These are phyloP conservation scores for Sepioteuthis lessoniana DNA, from an alignment of 2,888 invertebrate genomes.

Conservation along the genomic window DNA sequence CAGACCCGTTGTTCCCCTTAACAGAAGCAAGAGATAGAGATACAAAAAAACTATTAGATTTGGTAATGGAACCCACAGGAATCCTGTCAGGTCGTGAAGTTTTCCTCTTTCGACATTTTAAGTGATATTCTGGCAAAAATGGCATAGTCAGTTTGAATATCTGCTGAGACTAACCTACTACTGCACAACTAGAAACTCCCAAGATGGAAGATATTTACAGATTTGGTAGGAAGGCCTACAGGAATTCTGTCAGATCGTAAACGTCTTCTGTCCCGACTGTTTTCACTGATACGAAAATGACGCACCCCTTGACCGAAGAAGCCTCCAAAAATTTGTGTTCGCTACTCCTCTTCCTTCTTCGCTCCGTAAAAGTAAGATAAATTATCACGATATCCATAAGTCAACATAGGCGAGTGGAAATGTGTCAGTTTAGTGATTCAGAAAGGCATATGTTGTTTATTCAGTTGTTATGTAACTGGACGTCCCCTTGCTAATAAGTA, in stretches of 20 bases:
- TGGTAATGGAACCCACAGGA: too few species aligned
- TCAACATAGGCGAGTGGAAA: slow-evolving; percentile 12
- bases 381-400: slow-evolving; percentile 12
- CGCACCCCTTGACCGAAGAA: slow-evolving; percentile 33
- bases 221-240: neutral
- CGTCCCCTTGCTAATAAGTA: slow-evolving; percentile 33
- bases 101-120: too few species aligned
- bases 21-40: too few species aligned
- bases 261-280: neutral
- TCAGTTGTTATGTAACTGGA: slow-evolving; percentile 10
- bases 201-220: neutral
- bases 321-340: neutral
- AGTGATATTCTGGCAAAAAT: too few species aligned
- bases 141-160: too few species aligned
- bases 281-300: neutral
- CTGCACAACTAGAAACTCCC: neutral
- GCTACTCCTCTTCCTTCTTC: neutral
- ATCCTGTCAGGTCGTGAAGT: too few species aligned
- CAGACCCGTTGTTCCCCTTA: too few species aligned
- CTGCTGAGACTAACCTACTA: too few species aligned
- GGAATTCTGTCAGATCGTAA: neutral
- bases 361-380: slow-evolving; percentile 2
- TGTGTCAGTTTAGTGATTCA: neutral
- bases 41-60: too few species aligned
- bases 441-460: slow-evolving; percentile 21